These are phyloP conservation scores for Hucho hucho DNA, from an alignment of 2,113 vertebrate genomes.

Conservation along the genomic window DNA sequence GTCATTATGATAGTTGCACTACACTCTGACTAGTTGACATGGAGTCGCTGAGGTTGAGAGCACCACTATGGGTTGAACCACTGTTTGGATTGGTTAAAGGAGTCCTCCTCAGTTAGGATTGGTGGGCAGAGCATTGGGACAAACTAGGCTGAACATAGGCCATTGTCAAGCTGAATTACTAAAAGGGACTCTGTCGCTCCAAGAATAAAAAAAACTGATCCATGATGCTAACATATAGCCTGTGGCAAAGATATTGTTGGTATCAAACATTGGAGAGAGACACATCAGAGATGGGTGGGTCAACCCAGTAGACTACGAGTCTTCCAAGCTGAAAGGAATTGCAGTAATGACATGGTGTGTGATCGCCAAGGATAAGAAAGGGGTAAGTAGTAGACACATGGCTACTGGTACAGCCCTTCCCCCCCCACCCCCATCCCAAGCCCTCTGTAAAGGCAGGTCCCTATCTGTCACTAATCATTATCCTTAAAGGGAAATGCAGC, in stretches of 20 bases:
- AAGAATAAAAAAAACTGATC: not conserved
- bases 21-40: not conserved
- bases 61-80: not conserved
- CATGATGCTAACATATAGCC: not conserved
- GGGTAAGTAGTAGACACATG: not conserved
- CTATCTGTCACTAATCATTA: conserved; percentile 6
- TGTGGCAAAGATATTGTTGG: not conserved
- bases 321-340: not conserved
- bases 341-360: not conserved
- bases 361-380: not conserved
- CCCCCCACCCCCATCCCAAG: not conserved
- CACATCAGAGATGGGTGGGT: not conserved
- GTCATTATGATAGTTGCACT: not conserved
- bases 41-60: not conserved
- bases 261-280: not conserved
- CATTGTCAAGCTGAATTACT: not conserved
- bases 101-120: not conserved
- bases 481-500: conserved; percentile 5
- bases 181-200: not conserved
- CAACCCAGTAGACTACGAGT: not conserved
- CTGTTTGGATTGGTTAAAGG: not conserved
- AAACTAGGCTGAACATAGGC: not conserved
- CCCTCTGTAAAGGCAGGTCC: not conserved
- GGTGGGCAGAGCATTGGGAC: not conserved
- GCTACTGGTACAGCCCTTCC: not conserved